These are phyloP conservation scores for Quiscalus mexicanus DNA, from an alignment of 2,113 vertebrate species.

Conservation along the genomic window DNA sequence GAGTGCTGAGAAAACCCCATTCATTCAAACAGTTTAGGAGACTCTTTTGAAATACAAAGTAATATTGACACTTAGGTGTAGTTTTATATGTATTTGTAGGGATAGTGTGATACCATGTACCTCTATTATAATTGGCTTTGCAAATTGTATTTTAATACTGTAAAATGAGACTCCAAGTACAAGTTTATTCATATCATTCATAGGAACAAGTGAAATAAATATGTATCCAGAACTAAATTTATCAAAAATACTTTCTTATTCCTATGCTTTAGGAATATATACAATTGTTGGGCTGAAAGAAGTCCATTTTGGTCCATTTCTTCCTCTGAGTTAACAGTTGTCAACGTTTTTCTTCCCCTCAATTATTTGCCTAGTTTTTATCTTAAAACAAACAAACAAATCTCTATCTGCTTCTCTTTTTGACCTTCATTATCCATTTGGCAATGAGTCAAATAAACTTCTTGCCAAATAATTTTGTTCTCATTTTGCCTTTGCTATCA, in stretches of 20 bases:
- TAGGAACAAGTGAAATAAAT: constrained; percentile 54
- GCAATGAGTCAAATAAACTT: constrained; percentile 23
- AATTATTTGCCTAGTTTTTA: not conserved
- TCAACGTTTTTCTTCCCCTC: constrained; percentile 6
- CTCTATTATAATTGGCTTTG: constrained; percentile 23
- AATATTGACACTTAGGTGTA: constrained; percentile 21
- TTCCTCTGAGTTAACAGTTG: constrained; percentile 31
- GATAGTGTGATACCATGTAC: not conserved
- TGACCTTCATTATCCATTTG: constrained; percentile 46
- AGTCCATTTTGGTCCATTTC: constrained; percentile 42
- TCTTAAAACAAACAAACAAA: constrained; percentile 41
- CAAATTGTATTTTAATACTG: constrained; percentile 46
- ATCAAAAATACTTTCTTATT: constrained; percentile 64
- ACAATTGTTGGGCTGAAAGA: constrained; percentile 30
- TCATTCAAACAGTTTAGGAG: not conserved
- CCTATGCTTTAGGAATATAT: constrained; percentile 54
- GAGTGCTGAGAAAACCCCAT: not conserved
- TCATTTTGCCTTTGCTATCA: constrained; percentile 49
- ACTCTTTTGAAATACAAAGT: constrained; percentile 20
- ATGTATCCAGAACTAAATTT: constrained; percentile 47
- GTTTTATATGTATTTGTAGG: not conserved
- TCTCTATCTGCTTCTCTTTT: not conserved
- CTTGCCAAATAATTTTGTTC: constrained; percentile 57
- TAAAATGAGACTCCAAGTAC: constrained; percentile 48
- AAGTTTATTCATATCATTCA: constrained; percentile 39